Percentiles rank a stretch among this genome's conserved stretches.
Evolutionary conservation across 2,888 invertebrate genomes (phyloP).

Genomic region (Apamea sordens): DNA sequence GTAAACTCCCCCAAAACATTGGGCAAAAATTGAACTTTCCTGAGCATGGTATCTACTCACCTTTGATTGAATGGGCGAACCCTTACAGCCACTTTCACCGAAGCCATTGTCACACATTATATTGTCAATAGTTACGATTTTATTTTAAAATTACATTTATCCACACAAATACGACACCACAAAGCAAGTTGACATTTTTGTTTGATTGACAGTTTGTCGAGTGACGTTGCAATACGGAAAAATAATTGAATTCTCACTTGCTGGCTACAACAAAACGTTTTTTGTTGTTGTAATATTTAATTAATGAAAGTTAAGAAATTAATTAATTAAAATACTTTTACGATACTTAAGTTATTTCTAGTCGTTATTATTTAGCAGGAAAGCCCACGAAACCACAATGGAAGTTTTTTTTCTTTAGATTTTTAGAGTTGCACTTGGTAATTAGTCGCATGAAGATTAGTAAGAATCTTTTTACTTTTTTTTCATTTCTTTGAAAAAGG

Average conservation of each 20-base stretch:
- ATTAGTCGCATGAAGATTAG: not conserved
- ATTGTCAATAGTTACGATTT: conserved; percentile 79
- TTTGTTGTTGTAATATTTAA: not conserved
- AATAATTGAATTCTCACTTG: conserved; percentile 19
- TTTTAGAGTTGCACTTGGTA: conserved; percentile 7
- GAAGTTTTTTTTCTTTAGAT: not conserved
- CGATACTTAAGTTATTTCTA: not conserved
- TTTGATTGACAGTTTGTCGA: conserved; percentile 67
- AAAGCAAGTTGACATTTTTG: conserved; percentile 81
- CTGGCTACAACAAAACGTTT: conserved; percentile 23
- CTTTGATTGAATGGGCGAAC: conserved; percentile 97
- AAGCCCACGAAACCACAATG: not conserved
- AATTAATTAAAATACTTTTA: not conserved
- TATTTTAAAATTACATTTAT: conserved; percentile 81
- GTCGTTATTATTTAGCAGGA: not conserved
- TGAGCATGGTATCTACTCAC: conserved; percentile 84
- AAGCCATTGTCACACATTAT: conserved; percentile 94
- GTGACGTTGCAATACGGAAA: conserved; percentile 60
- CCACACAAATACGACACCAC: conserved; percentile 83
- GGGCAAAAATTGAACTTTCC: conserved; percentile 54
- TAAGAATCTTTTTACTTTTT: not conserved
- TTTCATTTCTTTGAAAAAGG: not conserved
- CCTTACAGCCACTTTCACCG: conserved; percentile 97
- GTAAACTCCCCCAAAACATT: conserved; percentile 73
- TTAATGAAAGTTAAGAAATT: not conserved